Percentiles rank a stretch among this genome's conserved stretches.
These are phyloP conservation scores for Rhinogobius similis DNA, from an alignment of 2,113 vertebrate genomes.

Conservation along the genomic window DNA sequence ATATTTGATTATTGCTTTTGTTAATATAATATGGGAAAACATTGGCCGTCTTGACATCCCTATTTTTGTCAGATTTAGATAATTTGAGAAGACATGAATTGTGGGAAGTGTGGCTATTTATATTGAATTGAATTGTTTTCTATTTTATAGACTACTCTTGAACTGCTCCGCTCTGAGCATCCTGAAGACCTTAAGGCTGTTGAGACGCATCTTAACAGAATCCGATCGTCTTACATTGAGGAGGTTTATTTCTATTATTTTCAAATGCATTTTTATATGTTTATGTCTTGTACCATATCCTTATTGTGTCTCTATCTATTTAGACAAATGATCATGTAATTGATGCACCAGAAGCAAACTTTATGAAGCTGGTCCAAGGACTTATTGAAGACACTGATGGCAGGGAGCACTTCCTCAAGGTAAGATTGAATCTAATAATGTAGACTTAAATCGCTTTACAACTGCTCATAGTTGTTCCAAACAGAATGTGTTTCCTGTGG, in stretches of 20 bases:
- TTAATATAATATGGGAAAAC: too few species aligned
- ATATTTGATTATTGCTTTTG: too few species aligned
- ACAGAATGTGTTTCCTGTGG: conserved; percentile 80
- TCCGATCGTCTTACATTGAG: conserved; percentile 69
- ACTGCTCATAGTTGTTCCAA: neutral
- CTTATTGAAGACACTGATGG: conserved; percentile 77
- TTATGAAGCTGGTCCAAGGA: conserved; percentile 76
- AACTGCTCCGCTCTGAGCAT: conserved; percentile 75
- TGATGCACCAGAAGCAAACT: conserved; percentile 77
- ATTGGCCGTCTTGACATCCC: neutral
- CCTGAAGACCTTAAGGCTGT: conserved; percentile 77
- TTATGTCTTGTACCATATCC: too few species aligned
- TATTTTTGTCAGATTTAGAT: too few species aligned
- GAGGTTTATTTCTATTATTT: conserved; percentile 52
- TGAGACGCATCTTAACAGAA: conserved; percentile 73
- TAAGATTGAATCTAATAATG: conserved; percentile 15
- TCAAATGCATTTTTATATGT: neutral
- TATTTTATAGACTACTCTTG: conserved; percentile 70
- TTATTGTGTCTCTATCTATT: conserved; percentile 10
- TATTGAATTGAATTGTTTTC: neutral
- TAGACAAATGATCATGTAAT: conserved; percentile 73
- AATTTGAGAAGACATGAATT: too few species aligned
- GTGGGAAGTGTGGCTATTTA: too few species aligned
- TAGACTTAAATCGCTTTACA: neutral
- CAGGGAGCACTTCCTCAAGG: conserved; percentile 79